Evolutionary conservation across 2,888 invertebrate genomes (phyloP).

Genomic region (Drosophila rellima): DNA sequence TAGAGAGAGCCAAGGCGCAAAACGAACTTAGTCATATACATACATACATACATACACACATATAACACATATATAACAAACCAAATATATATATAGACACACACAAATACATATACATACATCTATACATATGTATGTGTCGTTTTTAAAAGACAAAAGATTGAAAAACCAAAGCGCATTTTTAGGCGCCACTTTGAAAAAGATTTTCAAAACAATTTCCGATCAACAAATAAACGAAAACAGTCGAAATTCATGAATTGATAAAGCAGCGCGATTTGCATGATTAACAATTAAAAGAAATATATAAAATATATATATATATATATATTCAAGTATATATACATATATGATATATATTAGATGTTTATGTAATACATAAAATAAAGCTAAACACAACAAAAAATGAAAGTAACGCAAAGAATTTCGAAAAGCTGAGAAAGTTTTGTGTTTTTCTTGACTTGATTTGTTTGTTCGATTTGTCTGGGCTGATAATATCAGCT

Average conservation of each 20-base stretch:
- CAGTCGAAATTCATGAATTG: conserved; percentile 37
- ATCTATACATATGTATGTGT: conserved; percentile 17
- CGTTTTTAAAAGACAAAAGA: conserved; percentile 22
- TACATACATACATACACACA: conserved; percentile 30
- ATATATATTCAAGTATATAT: conserved; percentile 40
- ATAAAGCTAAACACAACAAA: conserved; percentile 16
- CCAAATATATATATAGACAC: conserved; percentile 10
- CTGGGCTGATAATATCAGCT: conserved; percentile 52
- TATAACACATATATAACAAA: background rate
- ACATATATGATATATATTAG: conserved; percentile 41
- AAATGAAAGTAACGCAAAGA: conserved; percentile 16
- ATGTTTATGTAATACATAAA: conserved; percentile 72
- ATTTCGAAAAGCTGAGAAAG: conserved; percentile 20
- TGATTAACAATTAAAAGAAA: no score
- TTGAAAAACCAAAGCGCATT: conserved; percentile 32
- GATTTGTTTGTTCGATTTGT: conserved; percentile 32
- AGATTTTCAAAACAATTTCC: conserved; percentile 6
- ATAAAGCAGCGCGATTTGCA: conserved; percentile 66
- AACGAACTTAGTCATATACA: conserved; percentile 52
- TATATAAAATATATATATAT: conserved; percentile 22
- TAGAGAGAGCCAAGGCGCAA: conserved; percentile 49
- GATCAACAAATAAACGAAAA: conserved; percentile 12
- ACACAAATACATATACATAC: conserved; percentile 8
- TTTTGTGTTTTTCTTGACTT: conserved; percentile 14
- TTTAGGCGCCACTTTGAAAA: conserved; percentile 39